Base-by-base conservation (phyloP, 2,888 invertebrate genomes). In the Alentia gelatinosa region DNA sequence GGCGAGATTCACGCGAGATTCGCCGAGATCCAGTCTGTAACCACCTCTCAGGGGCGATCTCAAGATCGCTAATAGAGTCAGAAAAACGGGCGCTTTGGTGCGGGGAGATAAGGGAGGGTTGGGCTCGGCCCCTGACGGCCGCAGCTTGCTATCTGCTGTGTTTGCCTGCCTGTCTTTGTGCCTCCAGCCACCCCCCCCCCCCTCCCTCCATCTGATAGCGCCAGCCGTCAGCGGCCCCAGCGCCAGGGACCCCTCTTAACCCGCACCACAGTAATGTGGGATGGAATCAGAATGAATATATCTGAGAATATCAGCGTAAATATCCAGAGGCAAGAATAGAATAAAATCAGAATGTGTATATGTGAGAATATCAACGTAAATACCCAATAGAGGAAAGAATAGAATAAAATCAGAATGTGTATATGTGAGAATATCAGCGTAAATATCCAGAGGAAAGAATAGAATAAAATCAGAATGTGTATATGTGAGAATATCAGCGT, bases 81-180 rank as follows among this genome's bases (percentile, higher is more conserved):
- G 86, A 47, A 86, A 86, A 86, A 86, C 86, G 86, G 30, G 30
- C 86, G 86, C 50, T 86, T 86, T 86, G 86, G 86, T 7, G 79
- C 12, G 86, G 50, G 50, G 33, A 30, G 86, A 47, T 86, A 47
- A 47, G 86, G 47, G 40, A 12, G 83, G 33, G 23, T 42, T 86
- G 86, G 86, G 50, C 47, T 47, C n/a, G 37, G 35, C 79, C 33
- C 30, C 47, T 86, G 86, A 86, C 86, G 47, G 86, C n/a, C 47
- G 47, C 86, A 86, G 86, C 47, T 86, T 15, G 47, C 86, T 79
- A 39, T 39, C 39, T 19, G 26, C 74, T 74, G 74, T 19, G 79
- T 35, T 39, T 39, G 79, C 37, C 37, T 12, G 37, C 79, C 79
- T 23, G 79, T 23, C 79, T 37, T 79, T 79, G 79, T 79, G 39